Base-by-base conservation (phyloP, 2,888 invertebrate genomes). In the Vesta saturnalis region DNA sequence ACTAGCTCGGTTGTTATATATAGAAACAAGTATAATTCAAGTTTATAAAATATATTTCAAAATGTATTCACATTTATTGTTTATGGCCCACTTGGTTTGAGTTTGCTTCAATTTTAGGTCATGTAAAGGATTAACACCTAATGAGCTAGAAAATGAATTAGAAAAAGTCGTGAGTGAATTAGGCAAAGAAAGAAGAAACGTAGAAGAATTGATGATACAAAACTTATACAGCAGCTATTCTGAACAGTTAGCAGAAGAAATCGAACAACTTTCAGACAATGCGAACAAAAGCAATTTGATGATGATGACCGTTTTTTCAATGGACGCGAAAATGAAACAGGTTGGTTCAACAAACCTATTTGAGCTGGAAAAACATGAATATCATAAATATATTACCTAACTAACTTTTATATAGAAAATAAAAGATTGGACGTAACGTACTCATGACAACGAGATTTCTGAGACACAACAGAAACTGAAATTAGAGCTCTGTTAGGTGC, bases 361-460 rank as follows among this genome's bases (percentile, higher is more conserved):
- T 61, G 60, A 55, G 43, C 1, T 55, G 56, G 66, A 43, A 66
- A 59, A 60, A 39, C 49, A 61, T 55, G 55, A 66, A 66, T 54
- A 65, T 60, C 16, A 46, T 60, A 54, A 64, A 69, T 59, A 71
- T 64, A 64, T 61, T 69, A 58, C 64, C 72, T 21, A 62, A 75
- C 74, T 47, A 74, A 75, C 61, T 58, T 72, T 47, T 72, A 67
- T 64, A 74, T 74, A 54, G n/a, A n/a, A n/a, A n/a, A n/a, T n/a
- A n/a, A n/a, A n/a, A n/a, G n/a, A n/a, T n/a, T n/a, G n/a, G n/a
- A 14, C 62, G 61, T 65, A 70, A 15, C 65, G 65, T 23, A 60
- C 19, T 43, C 47, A 30, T 30, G 19, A 59, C 46, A 22, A 54
- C n/a, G n/a, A n/a, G n/a, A 69, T 39, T 70, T 67, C 35, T 55